Conservation (phyloP, 2,888 invertebrate species). For the Eudasyphora cyanicolor region DNA sequence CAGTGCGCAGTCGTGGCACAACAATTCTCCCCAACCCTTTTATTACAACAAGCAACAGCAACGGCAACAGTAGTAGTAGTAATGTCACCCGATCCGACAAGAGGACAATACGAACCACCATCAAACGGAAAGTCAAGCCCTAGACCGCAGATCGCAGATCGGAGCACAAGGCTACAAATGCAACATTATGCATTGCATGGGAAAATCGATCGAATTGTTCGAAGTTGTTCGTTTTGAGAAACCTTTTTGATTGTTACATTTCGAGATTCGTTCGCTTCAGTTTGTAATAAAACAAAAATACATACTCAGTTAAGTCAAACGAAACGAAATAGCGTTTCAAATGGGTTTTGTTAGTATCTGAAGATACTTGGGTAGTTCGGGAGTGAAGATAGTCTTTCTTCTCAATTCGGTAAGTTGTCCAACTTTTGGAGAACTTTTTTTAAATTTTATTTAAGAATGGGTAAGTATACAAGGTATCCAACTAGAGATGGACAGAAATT, state of each 20-base stretch:
- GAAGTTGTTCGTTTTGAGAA: background rate
- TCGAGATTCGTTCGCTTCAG: background rate
- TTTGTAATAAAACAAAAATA: background rate
- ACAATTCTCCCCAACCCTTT: conserved; percentile 53
- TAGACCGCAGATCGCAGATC: conserved; percentile 44
- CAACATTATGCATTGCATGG: background rate
- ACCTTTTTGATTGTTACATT: conserved; percentile 26
- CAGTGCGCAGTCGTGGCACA: conserved; percentile 63
- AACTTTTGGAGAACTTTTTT: too few species aligned
- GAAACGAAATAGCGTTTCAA: too few species aligned
- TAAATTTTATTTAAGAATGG: too few species aligned
- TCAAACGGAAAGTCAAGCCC: conserved; percentile 74
- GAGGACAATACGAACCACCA: conserved; percentile 70
- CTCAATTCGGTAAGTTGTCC: too few species aligned
- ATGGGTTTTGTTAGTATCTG: too few species aligned
- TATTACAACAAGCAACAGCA: conserved; percentile 45
- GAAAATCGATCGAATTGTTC: background rate
- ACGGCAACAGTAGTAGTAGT: conserved; percentile 33
- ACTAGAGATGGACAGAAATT: too few species aligned
- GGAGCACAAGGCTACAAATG: background rate
- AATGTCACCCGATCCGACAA: conserved; percentile 63
- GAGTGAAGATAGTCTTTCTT: too few species aligned
- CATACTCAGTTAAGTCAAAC: background rate
- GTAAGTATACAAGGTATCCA: too few species aligned
- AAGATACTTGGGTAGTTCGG: too few species aligned